A percentile compares a stretch with the other conserved stretches of the same genome.
Conservation (phyloP, 2,888 invertebrate species). For the Galeopsomyia nigrocyanea region DNA sequence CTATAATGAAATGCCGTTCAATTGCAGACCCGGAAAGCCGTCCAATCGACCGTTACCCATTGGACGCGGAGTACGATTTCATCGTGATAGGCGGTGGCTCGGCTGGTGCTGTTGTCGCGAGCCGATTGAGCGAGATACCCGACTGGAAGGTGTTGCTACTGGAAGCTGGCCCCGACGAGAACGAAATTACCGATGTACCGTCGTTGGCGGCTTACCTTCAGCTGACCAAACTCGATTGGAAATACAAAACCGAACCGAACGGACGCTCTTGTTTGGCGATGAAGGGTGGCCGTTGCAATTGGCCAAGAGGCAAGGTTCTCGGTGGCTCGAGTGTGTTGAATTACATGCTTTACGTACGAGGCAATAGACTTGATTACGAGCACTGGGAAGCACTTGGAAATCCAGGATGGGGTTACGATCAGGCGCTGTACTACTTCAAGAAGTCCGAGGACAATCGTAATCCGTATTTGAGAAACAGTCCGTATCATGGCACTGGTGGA, state of each 20-base stretch:
- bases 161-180: conserved; percentile 90
- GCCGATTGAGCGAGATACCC: conserved; percentile 81
- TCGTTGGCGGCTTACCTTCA: conserved; percentile 89
- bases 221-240: conserved; percentile 88
- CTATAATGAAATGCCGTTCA: not conserved
- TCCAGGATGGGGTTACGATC: conserved; percentile 88
- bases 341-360: conserved; percentile 92
- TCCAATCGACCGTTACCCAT: conserved; percentile 78
- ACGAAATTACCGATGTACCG: conserved; percentile 89
- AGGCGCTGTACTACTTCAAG: conserved; percentile 89
- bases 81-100: conserved; percentile 89
- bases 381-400: conserved; percentile 90
- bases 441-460: conserved; percentile 92
- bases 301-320: conserved; percentile 90
- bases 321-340: conserved; percentile 91
- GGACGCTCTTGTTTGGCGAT: conserved; percentile 85
- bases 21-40: conserved; percentile 81
- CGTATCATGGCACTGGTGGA: conserved; percentile 82
- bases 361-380: conserved; percentile 87
- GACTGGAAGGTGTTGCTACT: conserved; percentile 84
- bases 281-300: conserved; percentile 83
- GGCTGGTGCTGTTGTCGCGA: conserved; percentile 91
- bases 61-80: conserved; percentile 85
- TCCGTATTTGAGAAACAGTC: conserved; percentile 81
- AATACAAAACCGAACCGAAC: conserved; percentile 89